Base-by-base conservation (phyloP, 2,888 invertebrate species). In the Dolichomitus sp. region DNA sequence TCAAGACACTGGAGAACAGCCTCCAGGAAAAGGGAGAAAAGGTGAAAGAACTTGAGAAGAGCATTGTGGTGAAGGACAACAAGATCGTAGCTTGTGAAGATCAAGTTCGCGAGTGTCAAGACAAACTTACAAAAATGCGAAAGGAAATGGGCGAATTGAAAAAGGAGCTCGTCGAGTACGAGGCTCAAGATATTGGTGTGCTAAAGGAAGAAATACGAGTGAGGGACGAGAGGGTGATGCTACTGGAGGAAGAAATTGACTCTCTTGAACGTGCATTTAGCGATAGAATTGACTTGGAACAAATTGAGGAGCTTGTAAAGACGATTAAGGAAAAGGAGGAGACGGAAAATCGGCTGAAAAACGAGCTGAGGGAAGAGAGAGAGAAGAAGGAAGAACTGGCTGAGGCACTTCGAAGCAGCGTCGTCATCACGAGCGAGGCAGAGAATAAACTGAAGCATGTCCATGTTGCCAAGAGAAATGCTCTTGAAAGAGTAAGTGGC, bases 381-480 rank as follows among this genome's bases (percentile, higher is more conserved):
- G 95, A 95, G 82, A 95, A 96, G 83, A 96, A 97, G 89, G 95
- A 97, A 87, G 97, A 97, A 90, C 93, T 97, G 81, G 97, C 98
- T 92, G 97, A 97, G 87, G 98, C 98, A 23, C 94, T 98, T 81
- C 95, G 97, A 81, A 97, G 98, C 93, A 98, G 97, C 84, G 96
- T 97, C 76, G 92, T 95, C 90, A 95, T 97, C 89, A 96, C 96
- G n/a, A 95, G 96, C 2, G 96, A 97, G 86, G 94, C 96, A 84
- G 96, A 97, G 92, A 85, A 80, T 11, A 90, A 87, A 63, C 79
- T 89, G 14, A 87, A 85, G 19, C 72, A 61, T 84, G 96, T 96
- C 90, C 96, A 96, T 91, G 94, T 95, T 88, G 94, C 95, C 88
- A 94, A 96, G 88, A 95, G 95, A 87, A 95, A 95, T 90, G 95